Conservation (phyloP, 2,113 vertebrate genomes). For the Haliaeetus leucogaster region DNA sequence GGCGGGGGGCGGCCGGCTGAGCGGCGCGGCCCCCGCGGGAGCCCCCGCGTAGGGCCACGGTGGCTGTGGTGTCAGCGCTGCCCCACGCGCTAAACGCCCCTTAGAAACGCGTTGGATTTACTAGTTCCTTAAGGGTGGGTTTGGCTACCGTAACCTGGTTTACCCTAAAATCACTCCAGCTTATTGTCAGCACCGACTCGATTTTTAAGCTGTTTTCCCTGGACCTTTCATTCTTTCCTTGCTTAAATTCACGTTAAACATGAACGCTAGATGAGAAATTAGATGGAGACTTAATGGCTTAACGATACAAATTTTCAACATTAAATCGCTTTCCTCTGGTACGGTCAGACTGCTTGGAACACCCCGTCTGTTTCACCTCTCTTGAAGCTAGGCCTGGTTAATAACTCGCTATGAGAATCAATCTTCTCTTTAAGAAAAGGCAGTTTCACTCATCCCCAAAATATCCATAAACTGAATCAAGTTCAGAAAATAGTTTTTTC, state of each 20-base stretch:
- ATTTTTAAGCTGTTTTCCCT: not conserved
- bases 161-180: not conserved
- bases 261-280: not conserved
- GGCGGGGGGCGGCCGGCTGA: not conserved
- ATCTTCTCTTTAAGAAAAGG: not conserved
- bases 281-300: not conserved
- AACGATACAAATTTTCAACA: not conserved
- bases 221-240: not conserved
- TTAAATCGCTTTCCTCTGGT: not conserved
- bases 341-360: not conserved
- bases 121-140: not conserved
- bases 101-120: not conserved
- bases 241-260: not conserved
- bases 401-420: not conserved
- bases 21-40: no score
- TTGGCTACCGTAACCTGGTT: no score
- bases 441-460: not conserved
- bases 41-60: not conserved
- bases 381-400: not conserved
- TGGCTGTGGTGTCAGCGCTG: not conserved
- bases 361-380: not conserved
- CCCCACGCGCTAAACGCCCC: fast-evolving
- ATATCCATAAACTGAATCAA: not conserved
- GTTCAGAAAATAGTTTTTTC: not conserved
- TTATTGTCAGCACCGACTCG: fast-evolving